Conservation (phyloP, 92 coral and sea anemone genomes). For the Porites lobata region DNA sequence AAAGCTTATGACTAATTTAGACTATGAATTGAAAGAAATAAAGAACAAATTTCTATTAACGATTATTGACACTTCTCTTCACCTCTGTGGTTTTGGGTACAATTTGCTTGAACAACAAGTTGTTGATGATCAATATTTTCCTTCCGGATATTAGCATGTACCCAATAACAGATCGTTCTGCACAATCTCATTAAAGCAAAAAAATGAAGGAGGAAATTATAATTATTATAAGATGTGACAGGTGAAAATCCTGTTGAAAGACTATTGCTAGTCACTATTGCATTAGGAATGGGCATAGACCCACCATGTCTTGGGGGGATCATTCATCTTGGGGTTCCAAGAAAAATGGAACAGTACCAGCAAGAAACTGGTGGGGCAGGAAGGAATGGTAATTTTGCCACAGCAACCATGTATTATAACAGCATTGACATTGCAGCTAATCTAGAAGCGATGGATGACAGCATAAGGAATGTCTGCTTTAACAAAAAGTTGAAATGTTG, state of each 20-base stretch:
- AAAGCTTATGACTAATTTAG: background rate
- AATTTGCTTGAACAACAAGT: background rate
- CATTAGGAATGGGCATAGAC: slow-evolving; percentile 45
- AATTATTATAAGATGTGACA: background rate
- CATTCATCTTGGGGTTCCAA: slow-evolving; percentile 36
- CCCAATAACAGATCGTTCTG: slow-evolving; percentile 28
- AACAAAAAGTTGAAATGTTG: too few species aligned
- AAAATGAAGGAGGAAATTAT: slow-evolving; percentile 24
- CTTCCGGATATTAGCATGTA: slow-evolving; percentile 1
- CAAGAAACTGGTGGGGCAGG: slow-evolving; percentile 50
- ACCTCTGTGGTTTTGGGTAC: slow-evolving; percentile 33
- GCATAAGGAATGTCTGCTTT: slow-evolving; percentile 28
- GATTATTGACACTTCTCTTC: slow-evolving; percentile 4
- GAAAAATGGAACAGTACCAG: slow-evolving; percentile 31
- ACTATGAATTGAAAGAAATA: slow-evolving; percentile 18
- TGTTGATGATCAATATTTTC: slow-evolving; percentile 31
- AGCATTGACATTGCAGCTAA: slow-evolving; percentile 37
- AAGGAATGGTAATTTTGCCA: slow-evolving; percentile 25
- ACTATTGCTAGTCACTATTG: slow-evolving; percentile 37
- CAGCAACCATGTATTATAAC: slow-evolving; percentile 37
- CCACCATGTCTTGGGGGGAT: slow-evolving; percentile 17
- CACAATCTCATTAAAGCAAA: slow-evolving; percentile 33
- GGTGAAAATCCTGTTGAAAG: slow-evolving; percentile 20
- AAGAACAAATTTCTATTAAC: slow-evolving; percentile 29
- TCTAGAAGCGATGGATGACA: slow-evolving; percentile 31